Evolutionary conservation across 1,140 invertebrate genomes (phyloP), one percentile per base, ranked within the genome.

Genomic region (Euura saliciscinereae): DNA sequence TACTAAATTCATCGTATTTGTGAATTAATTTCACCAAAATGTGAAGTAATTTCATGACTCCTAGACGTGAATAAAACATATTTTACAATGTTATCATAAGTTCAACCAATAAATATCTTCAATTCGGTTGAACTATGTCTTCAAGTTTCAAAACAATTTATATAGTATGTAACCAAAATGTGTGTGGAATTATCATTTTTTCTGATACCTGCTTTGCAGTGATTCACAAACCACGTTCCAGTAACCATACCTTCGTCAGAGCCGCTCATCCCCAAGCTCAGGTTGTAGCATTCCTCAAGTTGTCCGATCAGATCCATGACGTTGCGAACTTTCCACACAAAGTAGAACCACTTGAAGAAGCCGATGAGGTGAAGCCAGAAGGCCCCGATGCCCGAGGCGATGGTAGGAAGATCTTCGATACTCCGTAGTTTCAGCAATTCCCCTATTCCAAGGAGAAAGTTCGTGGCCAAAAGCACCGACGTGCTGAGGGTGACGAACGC

Each of bases 271-370:
- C 46, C 73, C 69, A 74, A 65, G 51, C 73, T 75, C 28, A 78
- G 59, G 28, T 73, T 45, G 46, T 81, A 77, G 65, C 79, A 81
- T 10, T 68, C 69, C 66, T 77, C 46, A 42, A 81, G 73, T 11
- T 51, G 75, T 45, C n/a, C 51, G 8, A 78, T 51, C 2, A 81
- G 43, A 43, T 73, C 28, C 3, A 74, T 51, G 4, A 81, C 71
- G 3, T 71, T 43, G 6, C 44, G 65, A 10, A 65, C 45, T 43
- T 71, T 75, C 28, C 44, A 65, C 68, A 79, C 75, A 42, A 71
- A 77, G 67, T 75, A 79, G 13, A 71, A 72, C 78, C 78, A 81
- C 71, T 81, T 81, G 8, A 78, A 10, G 6, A 78, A 67, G 4
- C 78, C 78, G 8, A 64, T 59, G 2, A 44, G 42, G 4, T 79